These are phyloP conservation scores for Asteroscopus sphinx DNA, from an alignment of 2,888 invertebrate species.

Conservation along the genomic window DNA sequence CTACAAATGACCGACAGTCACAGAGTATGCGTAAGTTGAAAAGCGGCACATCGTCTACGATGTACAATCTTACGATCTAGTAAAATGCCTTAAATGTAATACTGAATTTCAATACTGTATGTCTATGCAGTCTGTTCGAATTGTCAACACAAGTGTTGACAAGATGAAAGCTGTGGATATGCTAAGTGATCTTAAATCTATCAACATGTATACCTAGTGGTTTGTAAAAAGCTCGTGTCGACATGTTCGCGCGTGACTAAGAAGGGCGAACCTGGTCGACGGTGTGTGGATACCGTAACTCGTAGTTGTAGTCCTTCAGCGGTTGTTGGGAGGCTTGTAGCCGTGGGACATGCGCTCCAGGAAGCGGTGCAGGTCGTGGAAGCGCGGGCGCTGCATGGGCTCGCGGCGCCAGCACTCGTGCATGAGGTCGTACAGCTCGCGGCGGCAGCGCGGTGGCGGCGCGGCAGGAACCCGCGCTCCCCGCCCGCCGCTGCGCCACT, in stretches of 20 bases:
- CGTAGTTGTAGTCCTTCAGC: conserved; percentile 51
- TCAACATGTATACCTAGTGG: conserved; percentile 46
- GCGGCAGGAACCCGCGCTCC: conserved; percentile 86
- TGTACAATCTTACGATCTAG: conserved; percentile 64
- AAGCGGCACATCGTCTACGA: conserved; percentile 70
- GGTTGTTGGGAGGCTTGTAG: conserved; percentile 86
- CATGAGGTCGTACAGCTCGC: conserved; percentile 97
- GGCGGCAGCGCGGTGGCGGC: conserved; percentile 94
- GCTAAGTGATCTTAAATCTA: conserved; percentile 48
- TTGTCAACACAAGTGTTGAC: conserved; percentile 42
- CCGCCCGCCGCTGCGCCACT: conserved; percentile 90
- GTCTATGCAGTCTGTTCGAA: conserved; percentile 60
- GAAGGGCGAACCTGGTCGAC: conserved; percentile 55
- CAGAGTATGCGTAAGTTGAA: conserved; percentile 66
- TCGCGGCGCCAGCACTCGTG: conserved; percentile 97
- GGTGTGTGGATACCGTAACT: conserved; percentile 6
- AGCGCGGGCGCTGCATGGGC: conserved; percentile 94
- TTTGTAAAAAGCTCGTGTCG: conserved; percentile 57
- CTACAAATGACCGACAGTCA: conserved; percentile 59
- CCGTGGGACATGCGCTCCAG: conserved; percentile 94
- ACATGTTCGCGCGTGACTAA: conserved; percentile 41
- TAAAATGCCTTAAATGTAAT: conserved; percentile 59
- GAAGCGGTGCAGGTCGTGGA: conserved; percentile 96
- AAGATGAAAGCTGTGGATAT: conserved; percentile 47
- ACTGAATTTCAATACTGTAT: conserved; percentile 73